A percentile compares a stretch with the other conserved stretches of the same genome.
Conservation (phyloP, 2,888 invertebrate species). For the Zelleria hepariella region DNA sequence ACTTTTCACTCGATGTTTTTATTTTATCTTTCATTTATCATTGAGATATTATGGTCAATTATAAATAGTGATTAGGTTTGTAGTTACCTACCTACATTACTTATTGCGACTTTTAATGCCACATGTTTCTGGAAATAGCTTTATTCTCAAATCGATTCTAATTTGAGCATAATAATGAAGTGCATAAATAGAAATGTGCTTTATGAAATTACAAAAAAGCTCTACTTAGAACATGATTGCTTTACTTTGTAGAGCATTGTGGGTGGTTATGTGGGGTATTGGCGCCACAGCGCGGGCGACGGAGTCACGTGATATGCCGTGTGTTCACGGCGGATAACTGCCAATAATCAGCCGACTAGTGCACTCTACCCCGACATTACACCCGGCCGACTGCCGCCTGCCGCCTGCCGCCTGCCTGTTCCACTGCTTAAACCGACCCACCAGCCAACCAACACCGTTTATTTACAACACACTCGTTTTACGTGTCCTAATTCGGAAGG, state of each 20-base stretch:
- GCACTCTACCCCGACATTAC: constrained; percentile 41
- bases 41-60: no score
- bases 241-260: not conserved
- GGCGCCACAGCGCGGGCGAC: not conserved
- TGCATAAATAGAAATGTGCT: not conserved
- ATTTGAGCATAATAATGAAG: no score
- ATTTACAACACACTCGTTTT: constrained; percentile 36
- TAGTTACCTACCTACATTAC: not conserved
- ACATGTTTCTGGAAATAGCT: not conserved
- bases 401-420: constrained; percentile 11
- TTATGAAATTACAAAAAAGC: not conserved
- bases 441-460: constrained; percentile 32
- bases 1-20: no score
- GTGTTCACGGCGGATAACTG: constrained; percentile 44
- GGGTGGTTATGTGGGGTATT: not conserved
- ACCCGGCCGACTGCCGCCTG: not conserved
- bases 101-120: not conserved
- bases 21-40: no score
- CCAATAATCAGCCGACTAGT: constrained; percentile 33
- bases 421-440: constrained; percentile 13
- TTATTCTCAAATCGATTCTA: no score
- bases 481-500: no score
- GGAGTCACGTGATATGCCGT: constrained; percentile 52
- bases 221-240: not conserved
- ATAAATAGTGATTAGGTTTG: no score